These are phyloP conservation scores for Mamestra brassicae DNA, from an alignment of 2,888 invertebrate genomes.

Conservation along the genomic window DNA sequence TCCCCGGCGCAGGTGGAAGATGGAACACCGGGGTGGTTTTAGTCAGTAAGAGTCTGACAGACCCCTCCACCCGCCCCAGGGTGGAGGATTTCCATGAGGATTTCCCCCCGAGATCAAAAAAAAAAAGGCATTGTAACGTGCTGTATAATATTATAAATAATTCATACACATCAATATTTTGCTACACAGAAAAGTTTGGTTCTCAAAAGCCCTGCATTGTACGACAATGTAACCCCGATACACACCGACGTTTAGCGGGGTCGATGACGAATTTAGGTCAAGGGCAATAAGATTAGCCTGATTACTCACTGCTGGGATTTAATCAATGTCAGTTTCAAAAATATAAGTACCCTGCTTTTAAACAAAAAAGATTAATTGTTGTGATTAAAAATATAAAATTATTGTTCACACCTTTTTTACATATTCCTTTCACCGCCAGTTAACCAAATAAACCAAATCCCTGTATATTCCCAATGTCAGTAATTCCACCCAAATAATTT, in stretches of 20 bases:
- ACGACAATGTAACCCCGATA: constrained; percentile 5
- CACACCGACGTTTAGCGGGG: background rate
- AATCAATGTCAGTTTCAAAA: background rate
- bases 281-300: constrained; percentile 18
- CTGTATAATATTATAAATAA: background rate
- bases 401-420: constrained; percentile 4
- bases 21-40: too few relatives aligned
- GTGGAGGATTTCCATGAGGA: too few relatives aligned
- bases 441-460: constrained; percentile 12
- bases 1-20: too few relatives aligned
- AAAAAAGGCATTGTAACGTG: too few relatives aligned
- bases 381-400: background rate
- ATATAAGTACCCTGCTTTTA: background rate
- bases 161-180: background rate
- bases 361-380: background rate
- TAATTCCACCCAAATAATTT: background rate
- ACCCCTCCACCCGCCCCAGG: too few relatives aligned
- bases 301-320: constrained; percentile 11
- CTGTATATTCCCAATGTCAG: background rate
- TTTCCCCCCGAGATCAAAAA: too few relatives aligned
- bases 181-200: background rate
- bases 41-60: too few relatives aligned
- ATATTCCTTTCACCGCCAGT: constrained; percentile 23
- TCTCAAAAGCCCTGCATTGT: background rate
- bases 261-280: constrained; percentile 47